Evolutionary conservation across 2,113 vertebrate genomes (phyloP).

Genomic region (Ageneiosus marmoratus): DNA sequence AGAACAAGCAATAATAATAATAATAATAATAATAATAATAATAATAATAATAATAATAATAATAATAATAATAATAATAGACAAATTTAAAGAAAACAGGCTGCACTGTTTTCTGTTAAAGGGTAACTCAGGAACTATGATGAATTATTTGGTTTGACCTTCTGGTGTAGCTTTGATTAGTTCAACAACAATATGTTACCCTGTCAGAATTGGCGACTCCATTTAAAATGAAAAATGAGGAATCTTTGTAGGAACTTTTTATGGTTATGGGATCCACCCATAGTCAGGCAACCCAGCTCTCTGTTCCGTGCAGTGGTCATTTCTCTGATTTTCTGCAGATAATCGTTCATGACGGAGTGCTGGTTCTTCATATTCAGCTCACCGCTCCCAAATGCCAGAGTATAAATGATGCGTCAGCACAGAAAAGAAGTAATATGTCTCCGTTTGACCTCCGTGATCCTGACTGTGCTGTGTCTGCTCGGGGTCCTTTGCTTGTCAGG

Average conservation of each 20-base stretch:
- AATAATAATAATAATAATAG: too few species aligned
- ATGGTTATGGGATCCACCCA: background rate
- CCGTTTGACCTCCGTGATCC: conserved; percentile 54
- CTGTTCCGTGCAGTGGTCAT: background rate
- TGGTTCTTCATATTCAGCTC: conserved; percentile 63
- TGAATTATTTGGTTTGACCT: background rate
- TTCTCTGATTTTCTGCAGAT: conserved; percentile 10
- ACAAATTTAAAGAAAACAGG: too few species aligned
- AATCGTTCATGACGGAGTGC: conserved; percentile 18
- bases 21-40: too few species aligned
- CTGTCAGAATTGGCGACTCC: background rate
- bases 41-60: too few species aligned
- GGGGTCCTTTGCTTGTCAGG: conserved; percentile 2
- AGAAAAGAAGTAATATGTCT: conserved; percentile 60
- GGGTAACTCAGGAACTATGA: background rate
- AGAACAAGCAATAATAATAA: background rate
- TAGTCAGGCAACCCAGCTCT: background rate
- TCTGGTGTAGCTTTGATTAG: background rate
- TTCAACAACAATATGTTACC: background rate
- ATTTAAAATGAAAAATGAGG: background rate
- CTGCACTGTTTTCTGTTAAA: too few species aligned
- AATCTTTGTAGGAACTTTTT: background rate
- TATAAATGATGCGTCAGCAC: conserved; percentile 63
- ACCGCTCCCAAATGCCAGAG: conserved; percentile 51
- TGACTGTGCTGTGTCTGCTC: conserved; percentile 10